Conservation (phyloP, 2,113 vertebrate species). For the Leucoraja erinaceus region DNA sequence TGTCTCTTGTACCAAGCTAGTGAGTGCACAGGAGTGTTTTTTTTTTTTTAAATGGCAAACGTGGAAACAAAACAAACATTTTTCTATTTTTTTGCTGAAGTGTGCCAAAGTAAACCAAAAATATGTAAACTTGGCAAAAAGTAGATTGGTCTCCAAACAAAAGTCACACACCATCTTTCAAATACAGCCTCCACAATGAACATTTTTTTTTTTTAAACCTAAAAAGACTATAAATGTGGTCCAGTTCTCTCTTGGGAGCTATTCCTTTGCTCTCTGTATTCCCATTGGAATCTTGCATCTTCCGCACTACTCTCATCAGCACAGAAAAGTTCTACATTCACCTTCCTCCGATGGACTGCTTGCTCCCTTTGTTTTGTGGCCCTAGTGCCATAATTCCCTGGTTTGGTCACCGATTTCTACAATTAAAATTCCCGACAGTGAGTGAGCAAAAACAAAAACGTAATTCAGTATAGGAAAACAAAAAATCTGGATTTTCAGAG, state of each 20-base stretch:
- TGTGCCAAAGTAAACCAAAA: constrained; percentile 61
- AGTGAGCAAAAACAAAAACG: constrained; percentile 43
- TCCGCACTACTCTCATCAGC: constrained; percentile 43
- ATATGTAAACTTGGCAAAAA: constrained; percentile 46
- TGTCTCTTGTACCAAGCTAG: constrained; percentile 79
- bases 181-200: constrained; percentile 41
- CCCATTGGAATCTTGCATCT: constrained; percentile 50
- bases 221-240: constrained; percentile 58
- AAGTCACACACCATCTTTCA: constrained; percentile 69
- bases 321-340: constrained; percentile 45
- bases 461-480: constrained; percentile 68
- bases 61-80: constrained; percentile 65
- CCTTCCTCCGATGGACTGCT: constrained; percentile 52
- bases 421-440: constrained; percentile 43
- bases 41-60: constrained; percentile 62
- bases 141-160: constrained; percentile 53
- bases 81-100: constrained; percentile 57
- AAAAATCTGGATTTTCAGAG: constrained; percentile 59
- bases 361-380: constrained; percentile 48
- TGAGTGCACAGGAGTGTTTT: constrained; percentile 81
- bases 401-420: constrained; percentile 52
- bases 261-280: constrained; percentile 62
- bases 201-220: constrained; percentile 39
- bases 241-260: constrained; percentile 66
- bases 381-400: constrained; percentile 59